Evolutionary conservation across 2,888 invertebrate species (phyloP), one percentile per base, ranked within the genome.

Genomic region (Dioctria linearis): DNA sequence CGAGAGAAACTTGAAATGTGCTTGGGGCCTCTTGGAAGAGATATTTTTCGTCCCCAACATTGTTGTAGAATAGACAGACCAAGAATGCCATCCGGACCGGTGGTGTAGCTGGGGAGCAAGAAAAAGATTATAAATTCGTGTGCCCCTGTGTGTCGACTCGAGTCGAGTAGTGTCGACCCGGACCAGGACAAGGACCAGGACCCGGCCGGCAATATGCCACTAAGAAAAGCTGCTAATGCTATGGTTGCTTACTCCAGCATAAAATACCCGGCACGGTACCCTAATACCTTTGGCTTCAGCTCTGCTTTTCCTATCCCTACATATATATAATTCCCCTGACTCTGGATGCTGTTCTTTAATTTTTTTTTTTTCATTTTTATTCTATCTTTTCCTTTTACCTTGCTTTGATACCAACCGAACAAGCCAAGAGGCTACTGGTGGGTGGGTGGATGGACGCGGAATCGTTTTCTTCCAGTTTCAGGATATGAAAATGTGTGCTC

Each of bases 1-100:
- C 8, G n/a, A 63, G 39, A 42, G 42, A 40, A 46, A 63, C 63
- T 76, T 37, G 46, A 63, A 61, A 25, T 63, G 40, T 43, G 5
- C 46, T 63, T 49, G 61, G 75, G 59, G 61, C 40, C n/a, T 25
- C 13, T 75, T 75, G 9, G 5, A 8, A 76, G 63, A 25, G 25
- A 63, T 59, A 63, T 75, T 63, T 57, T 63, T 76, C 39, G 11
- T 54, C 11, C 11, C 39, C 4, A 25, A 25, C 25, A 25, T 25
- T 63, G 63, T 39, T 51, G 13, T 54, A 51, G 46, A 49, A 46
- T 46, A 57, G 73, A 73, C 73, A 54, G 25, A 25, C 54, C 54
- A 54, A 54, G 63, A 63, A 63, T 59, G 46, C 39, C 42, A 9
- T 51, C 11, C 46, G 46, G 49, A 25, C 0, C 25, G 25, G 25